phyloP scores from a whole-genome alignment of 2,113 vertebrate species.

The Oryzias celebensis region DNA sequence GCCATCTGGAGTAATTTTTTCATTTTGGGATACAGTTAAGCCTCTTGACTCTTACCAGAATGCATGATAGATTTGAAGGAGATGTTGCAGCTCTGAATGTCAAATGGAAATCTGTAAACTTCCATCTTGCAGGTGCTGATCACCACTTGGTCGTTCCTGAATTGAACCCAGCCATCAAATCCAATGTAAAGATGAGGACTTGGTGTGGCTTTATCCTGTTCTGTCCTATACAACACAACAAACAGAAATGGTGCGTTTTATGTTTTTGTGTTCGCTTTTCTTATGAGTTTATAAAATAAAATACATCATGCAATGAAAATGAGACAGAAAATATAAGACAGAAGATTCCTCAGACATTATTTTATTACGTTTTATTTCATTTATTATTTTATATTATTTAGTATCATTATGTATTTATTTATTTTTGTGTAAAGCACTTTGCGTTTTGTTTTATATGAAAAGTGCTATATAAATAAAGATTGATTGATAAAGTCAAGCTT shows the following conservation, averaged over 20 bases:
- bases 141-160: slow-evolving; percentile 41
- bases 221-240: slow-evolving; percentile 43
- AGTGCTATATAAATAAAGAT: too few relatives aligned
- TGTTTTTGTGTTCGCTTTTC: neutral
- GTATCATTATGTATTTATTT: too few relatives aligned
- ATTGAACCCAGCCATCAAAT: fast-evolving
- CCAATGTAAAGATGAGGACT: slow-evolving; percentile 24
- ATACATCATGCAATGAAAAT: too few relatives aligned
- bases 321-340: too few relatives aligned
- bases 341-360: too few relatives aligned
- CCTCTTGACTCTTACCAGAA: slow-evolving; percentile 28
- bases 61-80: slow-evolving; percentile 55
- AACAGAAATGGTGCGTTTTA: neutral
- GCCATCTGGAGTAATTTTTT: too few relatives aligned
- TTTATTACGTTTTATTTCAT: too few relatives aligned
- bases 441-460: too few relatives aligned
- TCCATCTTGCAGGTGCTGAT: slow-evolving; percentile 62
- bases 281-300: neutral
- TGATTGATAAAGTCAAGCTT: too few relatives aligned
- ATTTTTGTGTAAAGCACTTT: too few relatives aligned
- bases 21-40: neutral
- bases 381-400: too few relatives aligned
- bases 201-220: slow-evolving; percentile 33
- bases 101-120: slow-evolving; percentile 66
- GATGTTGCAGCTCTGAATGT: slow-evolving; percentile 62